A percentile compares a stretch with the other conserved stretches of the same genome.
Evolutionary conservation across 2,797 vertebrate genomes (phyloP).

Genomic region (Pyrocephalus nanus): DNA sequence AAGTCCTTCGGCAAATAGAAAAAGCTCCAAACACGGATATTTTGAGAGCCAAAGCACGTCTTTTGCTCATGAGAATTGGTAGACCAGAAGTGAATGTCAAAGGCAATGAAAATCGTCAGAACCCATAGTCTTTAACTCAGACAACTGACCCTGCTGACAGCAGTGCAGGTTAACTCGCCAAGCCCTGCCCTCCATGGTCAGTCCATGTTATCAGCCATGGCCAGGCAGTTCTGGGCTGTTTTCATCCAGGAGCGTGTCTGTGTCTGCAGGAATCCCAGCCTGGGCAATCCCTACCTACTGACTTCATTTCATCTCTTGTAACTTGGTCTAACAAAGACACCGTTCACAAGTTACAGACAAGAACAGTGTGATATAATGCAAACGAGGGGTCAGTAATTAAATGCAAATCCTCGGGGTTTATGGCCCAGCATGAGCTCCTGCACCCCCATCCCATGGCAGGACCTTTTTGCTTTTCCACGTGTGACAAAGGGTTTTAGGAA

Average conservation of each 20-base stretch:
- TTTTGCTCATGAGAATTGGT: background rate
- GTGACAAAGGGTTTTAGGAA: background rate
- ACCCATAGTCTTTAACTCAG: background rate
- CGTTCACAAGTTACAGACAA: background rate
- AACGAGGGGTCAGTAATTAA: background rate
- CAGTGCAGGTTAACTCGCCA: rapidly evolving
- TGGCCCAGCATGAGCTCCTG: background rate
- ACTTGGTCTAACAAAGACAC: no score
- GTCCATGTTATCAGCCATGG: background rate
- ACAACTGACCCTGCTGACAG: background rate
- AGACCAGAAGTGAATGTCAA: background rate
- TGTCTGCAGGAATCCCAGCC: background rate
- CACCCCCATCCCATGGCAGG: background rate
- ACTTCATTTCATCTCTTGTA: background rate
- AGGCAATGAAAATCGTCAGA: background rate
- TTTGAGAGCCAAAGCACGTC: background rate
- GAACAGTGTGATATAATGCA: rapidly evolving
- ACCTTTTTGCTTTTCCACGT: background rate
- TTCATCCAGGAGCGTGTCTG: rapidly evolving
- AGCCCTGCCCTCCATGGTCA: background rate
- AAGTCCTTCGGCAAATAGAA: background rate
- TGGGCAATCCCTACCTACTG: background rate
- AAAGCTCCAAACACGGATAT: background rate
- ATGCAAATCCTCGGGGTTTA: background rate
- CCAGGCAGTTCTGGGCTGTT: background rate